Percentiles rank a stretch among this genome's conserved stretches.
phyloP scores from a whole-genome alignment of 2,888 invertebrate species.

The Eremobia ochroleuca region DNA sequence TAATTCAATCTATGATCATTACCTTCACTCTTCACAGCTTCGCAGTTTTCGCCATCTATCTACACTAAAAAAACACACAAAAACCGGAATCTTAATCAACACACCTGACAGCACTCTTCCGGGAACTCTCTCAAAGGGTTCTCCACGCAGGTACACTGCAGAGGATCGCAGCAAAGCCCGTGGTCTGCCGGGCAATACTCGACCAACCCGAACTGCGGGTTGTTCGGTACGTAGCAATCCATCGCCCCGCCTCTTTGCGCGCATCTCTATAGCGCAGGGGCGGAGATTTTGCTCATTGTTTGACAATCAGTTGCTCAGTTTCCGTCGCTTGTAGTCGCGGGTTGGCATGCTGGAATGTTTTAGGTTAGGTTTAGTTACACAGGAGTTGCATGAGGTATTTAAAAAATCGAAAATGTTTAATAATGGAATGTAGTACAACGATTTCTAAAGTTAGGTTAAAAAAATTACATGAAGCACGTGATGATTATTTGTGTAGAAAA shows the following conservation, averaged over 20 bases:
- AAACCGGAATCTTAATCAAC: conserved; percentile 10
- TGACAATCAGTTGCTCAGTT: conserved; percentile 65
- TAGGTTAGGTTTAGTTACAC: conserved; percentile 16
- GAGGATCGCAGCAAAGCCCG: conserved; percentile 86
- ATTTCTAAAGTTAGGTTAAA: neutral
- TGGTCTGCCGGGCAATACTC: conserved; percentile 80
- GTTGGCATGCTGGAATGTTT: conserved; percentile 80
- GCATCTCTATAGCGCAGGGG: conserved; percentile 83
- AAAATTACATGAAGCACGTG: neutral
- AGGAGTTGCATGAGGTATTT: neutral
- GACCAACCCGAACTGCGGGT: conserved; percentile 92
- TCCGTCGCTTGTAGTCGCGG: conserved; percentile 82
- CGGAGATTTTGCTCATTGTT: conserved; percentile 73
- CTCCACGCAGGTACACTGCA: conserved; percentile 87
- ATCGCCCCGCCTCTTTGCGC: conserved; percentile 87
- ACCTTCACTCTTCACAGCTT: conserved; percentile 24
- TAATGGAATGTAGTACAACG: neutral
- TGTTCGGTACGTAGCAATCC: conserved; percentile 93
- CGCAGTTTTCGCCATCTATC: neutral
- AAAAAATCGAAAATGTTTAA: neutral
- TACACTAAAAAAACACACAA: neutral
- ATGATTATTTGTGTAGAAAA: neutral
- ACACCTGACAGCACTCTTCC: conserved; percentile 85
- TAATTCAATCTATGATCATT: neutral
- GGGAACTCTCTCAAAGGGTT: conserved; percentile 80